Evolutionary conservation across 2,113 vertebrate species (phyloP).

Genomic region (Xerus inauris): DNA sequence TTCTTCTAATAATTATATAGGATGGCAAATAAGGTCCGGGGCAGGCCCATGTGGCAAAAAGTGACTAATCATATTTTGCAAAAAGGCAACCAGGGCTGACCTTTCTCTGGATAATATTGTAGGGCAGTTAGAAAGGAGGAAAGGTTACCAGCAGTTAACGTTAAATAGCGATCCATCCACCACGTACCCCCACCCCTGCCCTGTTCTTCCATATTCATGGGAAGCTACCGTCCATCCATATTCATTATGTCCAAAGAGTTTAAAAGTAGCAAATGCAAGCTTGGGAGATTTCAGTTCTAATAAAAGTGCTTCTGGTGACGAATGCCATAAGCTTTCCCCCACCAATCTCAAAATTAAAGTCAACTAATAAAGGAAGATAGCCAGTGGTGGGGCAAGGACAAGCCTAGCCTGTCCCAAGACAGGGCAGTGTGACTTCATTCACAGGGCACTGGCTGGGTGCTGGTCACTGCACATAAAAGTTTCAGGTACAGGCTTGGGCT

Average conservation of each 20-base stretch:
- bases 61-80: conserved; percentile 85
- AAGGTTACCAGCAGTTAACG: conserved; percentile 85
- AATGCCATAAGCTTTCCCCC: neutral
- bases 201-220: conserved; percentile 87
- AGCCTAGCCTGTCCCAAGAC: neutral
- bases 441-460: neutral
- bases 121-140: conserved; percentile 73
- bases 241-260: conserved; percentile 85
- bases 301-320: conserved; percentile 32
- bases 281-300: conserved; percentile 73
- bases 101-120: conserved; percentile 73
- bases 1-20: conserved; percentile 89
- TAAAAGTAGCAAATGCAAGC: conserved; percentile 79
- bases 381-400: too few species aligned
- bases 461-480: accelerated
- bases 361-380: neutral
- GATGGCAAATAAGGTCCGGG: conserved; percentile 85
- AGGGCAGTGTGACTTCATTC: neutral
- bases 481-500: accelerated
- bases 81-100: conserved; percentile 78
- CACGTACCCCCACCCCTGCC: neutral
- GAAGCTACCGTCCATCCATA: conserved; percentile 81
- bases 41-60: conserved; percentile 83
- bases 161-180: conserved; percentile 82
- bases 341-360: conserved; percentile 11